phyloP scores from a whole-genome alignment of 2,797 vertebrate genomes.

The Alfaro cultratus region DNA sequence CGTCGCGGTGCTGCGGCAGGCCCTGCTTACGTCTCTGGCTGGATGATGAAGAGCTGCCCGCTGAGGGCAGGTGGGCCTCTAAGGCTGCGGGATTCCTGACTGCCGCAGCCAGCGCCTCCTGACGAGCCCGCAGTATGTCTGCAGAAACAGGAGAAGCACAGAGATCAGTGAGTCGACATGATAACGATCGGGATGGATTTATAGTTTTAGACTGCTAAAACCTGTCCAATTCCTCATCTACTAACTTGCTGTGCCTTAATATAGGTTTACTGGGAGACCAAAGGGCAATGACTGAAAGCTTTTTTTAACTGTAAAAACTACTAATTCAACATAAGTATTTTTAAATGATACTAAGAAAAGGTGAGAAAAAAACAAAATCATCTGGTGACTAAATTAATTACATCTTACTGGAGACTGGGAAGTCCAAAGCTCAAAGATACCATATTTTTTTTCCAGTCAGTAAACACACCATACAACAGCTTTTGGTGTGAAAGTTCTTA shows the following conservation, averaged over 20 bases:
- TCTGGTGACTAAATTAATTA: neutral
- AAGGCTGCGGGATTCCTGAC: slow-evolving; percentile 86
- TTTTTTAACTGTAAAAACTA: neutral
- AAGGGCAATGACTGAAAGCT: neutral
- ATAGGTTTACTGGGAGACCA: neutral
- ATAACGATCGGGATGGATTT: slow-evolving; percentile 27
- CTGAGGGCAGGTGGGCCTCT: slow-evolving; percentile 91
- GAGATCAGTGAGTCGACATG: slow-evolving; percentile 22
- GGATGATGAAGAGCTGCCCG: slow-evolving; percentile 84
- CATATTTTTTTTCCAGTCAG: neutral
- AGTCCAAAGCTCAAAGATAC: neutral
- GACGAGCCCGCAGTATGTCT: slow-evolving; percentile 91
- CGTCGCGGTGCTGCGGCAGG: slow-evolving; percentile 90
- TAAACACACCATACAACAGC: neutral
- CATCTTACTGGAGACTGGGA: neutral
- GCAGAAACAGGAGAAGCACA: slow-evolving; percentile 15
- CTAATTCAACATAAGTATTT: neutral
- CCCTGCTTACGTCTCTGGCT: slow-evolving; percentile 95
- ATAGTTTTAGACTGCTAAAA: slow-evolving; percentile 9
- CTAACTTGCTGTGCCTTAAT: neutral
- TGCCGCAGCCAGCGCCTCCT: slow-evolving; percentile 86
- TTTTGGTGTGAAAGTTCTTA: neutral
- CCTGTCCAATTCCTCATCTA: neutral
- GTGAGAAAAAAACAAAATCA: neutral
- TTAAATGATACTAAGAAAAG: neutral